Percentiles rank a stretch among this genome's conserved stretches.
phyloP scores from a whole-genome alignment of 1,140 invertebrate species.

The Drosophila nigrodunni region DNA sequence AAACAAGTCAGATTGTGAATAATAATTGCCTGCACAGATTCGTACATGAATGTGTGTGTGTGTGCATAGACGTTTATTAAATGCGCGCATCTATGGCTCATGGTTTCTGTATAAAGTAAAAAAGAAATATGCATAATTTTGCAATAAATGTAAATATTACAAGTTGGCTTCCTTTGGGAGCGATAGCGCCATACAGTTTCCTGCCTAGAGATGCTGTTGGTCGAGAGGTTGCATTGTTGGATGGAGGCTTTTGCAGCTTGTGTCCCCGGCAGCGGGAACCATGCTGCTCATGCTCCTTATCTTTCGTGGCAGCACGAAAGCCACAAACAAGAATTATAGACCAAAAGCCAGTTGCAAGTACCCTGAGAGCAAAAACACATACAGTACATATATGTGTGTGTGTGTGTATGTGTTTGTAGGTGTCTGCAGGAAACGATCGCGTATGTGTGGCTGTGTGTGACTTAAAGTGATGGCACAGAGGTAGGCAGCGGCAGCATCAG shows the following conservation, averaged over 20 bases:
- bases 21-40: constrained; percentile 22
- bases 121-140: constrained; percentile 79
- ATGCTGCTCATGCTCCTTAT: constrained; percentile 59
- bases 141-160: constrained; percentile 83
- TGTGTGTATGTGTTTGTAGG: constrained; percentile 26
- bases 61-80: constrained; percentile 16
- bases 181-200: constrained; percentile 71
- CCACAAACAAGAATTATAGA: constrained; percentile 82
- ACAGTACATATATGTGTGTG: constrained; percentile 24
- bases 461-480: constrained; percentile 61
- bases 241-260: constrained; percentile 25
- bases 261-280: constrained; percentile 23
- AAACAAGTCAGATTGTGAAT: background rate
- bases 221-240: constrained; percentile 16
- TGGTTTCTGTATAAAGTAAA: constrained; percentile 30
- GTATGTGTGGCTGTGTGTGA: constrained; percentile 45
- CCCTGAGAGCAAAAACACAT: constrained; percentile 8
- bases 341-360: constrained; percentile 76
- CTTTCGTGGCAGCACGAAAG: constrained; percentile 68
- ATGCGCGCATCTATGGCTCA: constrained; percentile 25
- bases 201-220: constrained; percentile 57
- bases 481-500: constrained; percentile 43
- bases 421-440: constrained; percentile 46
- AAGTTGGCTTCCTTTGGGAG: constrained; percentile 78
- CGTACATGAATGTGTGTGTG: constrained; percentile 12